Base-by-base conservation (phyloP, 2,113 vertebrate genomes). In the Mesoclemmys tuberculata region DNA sequence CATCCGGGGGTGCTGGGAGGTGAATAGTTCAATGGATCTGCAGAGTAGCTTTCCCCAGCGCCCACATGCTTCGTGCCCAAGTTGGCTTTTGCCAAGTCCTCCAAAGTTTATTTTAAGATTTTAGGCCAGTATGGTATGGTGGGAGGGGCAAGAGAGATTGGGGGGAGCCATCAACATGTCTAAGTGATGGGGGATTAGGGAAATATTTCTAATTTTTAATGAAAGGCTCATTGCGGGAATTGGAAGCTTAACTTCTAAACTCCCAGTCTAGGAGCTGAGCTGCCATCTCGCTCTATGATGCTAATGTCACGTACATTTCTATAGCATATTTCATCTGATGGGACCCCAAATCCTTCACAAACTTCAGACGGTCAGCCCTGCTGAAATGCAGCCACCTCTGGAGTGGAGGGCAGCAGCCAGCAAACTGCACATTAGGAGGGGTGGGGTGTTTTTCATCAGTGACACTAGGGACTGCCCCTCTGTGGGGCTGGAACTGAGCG, bases 201-300 rank as follows among this genome's bases (percentile, higher is more conserved):
- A 91, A 95, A 91, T 90, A 87, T 90, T 93, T 85, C 78, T 7
- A 27, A 92, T 94, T 80, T 94, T 96, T 92, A 87, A 89, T 95
- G 71, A 87, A 83, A n/a, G 88, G 80, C 56, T 94, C 84, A 87
- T 93, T 61, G 90, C 1, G 0, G 80, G 89, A 86, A 87, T 85
- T 82, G 92, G 92, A 31, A 96, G 88, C 92, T 95, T 94, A 95
- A 68, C 85, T 55, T 41, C 2, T 5, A 84, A 52, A 83, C 87
- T 78, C 94, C 88, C 80, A 58, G 91, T 77, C 4, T 71, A 90
- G 52, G 92, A 89, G 85, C 58, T 12, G 12, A 87, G 41, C 2
- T 9, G 58, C 84, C 80, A 9, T 24, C 58, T 21, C 5, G 0
- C 90, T 74, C 51, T 0, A 1, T 19, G 49, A 27, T 5, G 7